Conservation (phyloP, 2,797 vertebrate species). For the Yasuhikotakia modesta region DNA sequence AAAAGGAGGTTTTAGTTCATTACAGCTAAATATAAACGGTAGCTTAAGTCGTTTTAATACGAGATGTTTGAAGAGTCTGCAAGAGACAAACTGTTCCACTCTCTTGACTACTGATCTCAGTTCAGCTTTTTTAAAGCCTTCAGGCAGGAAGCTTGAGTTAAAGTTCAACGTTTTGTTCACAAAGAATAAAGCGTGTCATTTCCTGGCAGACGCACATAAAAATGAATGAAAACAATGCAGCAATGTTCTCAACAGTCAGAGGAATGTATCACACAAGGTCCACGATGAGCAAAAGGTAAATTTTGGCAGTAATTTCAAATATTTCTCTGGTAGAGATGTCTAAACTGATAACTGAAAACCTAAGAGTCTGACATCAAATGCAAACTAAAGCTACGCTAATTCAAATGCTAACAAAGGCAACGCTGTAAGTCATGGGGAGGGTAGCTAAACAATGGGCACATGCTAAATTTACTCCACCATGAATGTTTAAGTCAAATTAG, state of each 20-base stretch:
- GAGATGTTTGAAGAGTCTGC: neutral
- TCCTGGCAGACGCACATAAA: constrained; percentile 69
- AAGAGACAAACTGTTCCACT: neutral
- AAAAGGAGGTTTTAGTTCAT: neutral
- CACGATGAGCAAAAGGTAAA: neutral
- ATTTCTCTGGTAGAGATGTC: neutral
- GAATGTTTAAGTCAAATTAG: constrained; percentile 76
- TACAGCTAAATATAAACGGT: neutral
- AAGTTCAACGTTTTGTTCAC: constrained; percentile 71
- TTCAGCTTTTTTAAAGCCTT: constrained; percentile 11
- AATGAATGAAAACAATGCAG: constrained; percentile 61
- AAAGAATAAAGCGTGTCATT: constrained; percentile 76
- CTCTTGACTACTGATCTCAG: constrained; percentile 4
- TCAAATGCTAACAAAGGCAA: constrained; percentile 38
- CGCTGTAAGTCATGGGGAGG: constrained; percentile 12
- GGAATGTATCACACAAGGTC: constrained; percentile 39
- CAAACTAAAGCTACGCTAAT: constrained; percentile 26
- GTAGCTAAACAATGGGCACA: constrained; percentile 35
- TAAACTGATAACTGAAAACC: neutral
- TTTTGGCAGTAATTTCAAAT: neutral
- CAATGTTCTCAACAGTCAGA: constrained; percentile 58
- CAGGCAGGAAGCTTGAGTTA: constrained; percentile 50
- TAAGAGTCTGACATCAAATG: neutral
- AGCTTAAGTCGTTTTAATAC: neutral
- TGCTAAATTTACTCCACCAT: constrained; percentile 53